These are phyloP conservation scores for Nomada hirtipes DNA, from an alignment of 2,888 invertebrate species.

Conservation along the genomic window DNA sequence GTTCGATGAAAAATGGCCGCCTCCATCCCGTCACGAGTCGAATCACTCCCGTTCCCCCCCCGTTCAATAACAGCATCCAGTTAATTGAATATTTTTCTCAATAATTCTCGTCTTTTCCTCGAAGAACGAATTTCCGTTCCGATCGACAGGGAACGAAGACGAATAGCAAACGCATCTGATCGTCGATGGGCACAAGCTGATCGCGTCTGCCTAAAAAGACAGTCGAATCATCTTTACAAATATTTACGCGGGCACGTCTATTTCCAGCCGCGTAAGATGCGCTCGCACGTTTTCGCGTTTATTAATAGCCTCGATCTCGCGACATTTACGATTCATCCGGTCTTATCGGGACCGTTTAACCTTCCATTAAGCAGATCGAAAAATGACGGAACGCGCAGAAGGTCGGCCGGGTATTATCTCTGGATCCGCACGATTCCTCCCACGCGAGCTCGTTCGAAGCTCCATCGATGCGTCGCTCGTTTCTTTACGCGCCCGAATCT, in stretches of 20 bases:
- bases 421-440: background rate
- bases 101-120: background rate
- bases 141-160: background rate
- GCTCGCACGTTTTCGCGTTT: constrained; percentile 20
- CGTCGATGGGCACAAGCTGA: background rate
- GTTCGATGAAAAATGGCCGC: constrained; percentile 44
- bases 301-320: constrained; percentile 48
- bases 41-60: constrained; percentile 35
- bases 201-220: too few species aligned
- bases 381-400: constrained; percentile 45
- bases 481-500: background rate
- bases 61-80: background rate
- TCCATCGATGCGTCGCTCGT: background rate
- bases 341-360: constrained; percentile 50
- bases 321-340: constrained; percentile 37
- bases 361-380: constrained; percentile 54
- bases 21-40: constrained; percentile 32
- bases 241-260: constrained; percentile 25
- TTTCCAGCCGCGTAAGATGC: constrained; percentile 22
- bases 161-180: background rate
- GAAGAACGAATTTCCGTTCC: background rate
- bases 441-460: background rate
- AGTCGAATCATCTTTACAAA: constrained; percentile 19
- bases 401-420: constrained; percentile 35
- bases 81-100: constrained; percentile 33